These are phyloP conservation scores for Calliopsis andreniformis DNA, from an alignment of 1,140 invertebrate species.

Conservation along the genomic window DNA sequence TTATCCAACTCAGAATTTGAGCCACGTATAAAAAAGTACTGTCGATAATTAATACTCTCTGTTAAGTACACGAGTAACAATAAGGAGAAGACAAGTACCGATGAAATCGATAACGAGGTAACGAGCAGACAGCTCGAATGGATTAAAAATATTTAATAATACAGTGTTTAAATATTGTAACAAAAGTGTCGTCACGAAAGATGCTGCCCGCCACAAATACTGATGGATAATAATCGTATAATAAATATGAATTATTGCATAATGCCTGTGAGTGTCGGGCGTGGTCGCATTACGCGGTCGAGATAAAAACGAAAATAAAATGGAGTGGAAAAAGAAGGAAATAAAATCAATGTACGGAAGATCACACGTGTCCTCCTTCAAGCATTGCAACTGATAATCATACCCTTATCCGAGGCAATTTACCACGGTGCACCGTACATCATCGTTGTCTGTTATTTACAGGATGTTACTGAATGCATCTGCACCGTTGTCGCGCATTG, in stretches of 20 bases:
- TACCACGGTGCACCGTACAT: conserved; percentile 19
- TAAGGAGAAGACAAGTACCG: too few species aligned
- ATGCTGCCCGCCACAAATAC: not conserved
- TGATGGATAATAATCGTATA: conserved; percentile 35
- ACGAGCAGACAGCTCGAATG: too few species aligned
- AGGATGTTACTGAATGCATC: not conserved
- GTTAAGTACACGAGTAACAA: too few species aligned
- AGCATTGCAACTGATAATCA: conserved; percentile 25
- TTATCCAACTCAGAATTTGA: too few species aligned
- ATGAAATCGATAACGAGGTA: too few species aligned
- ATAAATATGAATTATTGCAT: conserved; percentile 37
- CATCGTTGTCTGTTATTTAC: conserved; percentile 31
- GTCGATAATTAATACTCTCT: too few species aligned
- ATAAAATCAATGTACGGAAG: conserved; percentile 27
- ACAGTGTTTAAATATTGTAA: conserved; percentile 21
- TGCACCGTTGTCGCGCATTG: not conserved
- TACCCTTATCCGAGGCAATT: conserved; percentile 31
- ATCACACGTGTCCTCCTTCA: conserved; percentile 16
- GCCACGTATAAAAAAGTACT: too few species aligned
- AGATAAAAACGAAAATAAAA: not conserved
- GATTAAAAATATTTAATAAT: too few species aligned
- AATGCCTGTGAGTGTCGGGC: conserved; percentile 22
- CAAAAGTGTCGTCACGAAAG: not conserved
- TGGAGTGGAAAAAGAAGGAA: not conserved
- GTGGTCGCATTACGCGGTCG: conserved; percentile 16